Evolutionary conservation across 1,140 invertebrate species (phyloP).

Genomic region (Ptiloglossa arizonensis): DNA sequence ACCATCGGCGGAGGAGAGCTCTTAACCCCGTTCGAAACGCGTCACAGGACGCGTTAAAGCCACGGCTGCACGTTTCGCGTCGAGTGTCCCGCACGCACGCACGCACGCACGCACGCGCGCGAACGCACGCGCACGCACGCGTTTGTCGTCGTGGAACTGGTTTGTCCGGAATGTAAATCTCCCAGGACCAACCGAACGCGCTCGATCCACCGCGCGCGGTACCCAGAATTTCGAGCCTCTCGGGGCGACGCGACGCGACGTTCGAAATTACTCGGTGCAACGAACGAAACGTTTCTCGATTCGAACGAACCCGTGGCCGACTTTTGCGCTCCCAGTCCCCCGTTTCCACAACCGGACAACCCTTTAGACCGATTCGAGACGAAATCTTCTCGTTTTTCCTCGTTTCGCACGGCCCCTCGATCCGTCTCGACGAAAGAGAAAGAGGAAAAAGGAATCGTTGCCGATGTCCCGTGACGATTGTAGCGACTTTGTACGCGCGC

Average conservation of each 20-base stretch:
- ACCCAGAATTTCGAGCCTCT: background rate
- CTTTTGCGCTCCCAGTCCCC: too few species aligned
- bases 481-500: background rate
- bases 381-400: too few species aligned
- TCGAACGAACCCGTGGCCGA: too few species aligned
- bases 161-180: constrained; percentile 42
- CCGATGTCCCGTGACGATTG: too few species aligned
- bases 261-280: background rate
- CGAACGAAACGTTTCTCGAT: too few species aligned
- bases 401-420: too few species aligned
- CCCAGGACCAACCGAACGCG: constrained; percentile 13
- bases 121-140: too few species aligned
- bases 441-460: too few species aligned
- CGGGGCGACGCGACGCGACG: background rate
- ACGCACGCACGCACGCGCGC: too few species aligned
- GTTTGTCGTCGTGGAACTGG: constrained; percentile 38
- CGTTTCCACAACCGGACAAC: too few species aligned
- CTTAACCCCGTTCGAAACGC: constrained; percentile 27
- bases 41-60: background rate
- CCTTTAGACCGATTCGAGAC: too few species aligned
- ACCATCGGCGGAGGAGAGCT: background rate
- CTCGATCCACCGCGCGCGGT: background rate
- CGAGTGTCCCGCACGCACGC: constrained; percentile 16
- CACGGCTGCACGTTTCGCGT: constrained; percentile 5
- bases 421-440: too few species aligned